A percentile compares a stretch with the other conserved stretches of the same genome.
Evolutionary conservation across 2,888 invertebrate species (phyloP).

Genomic region (Polyommatus icarus): DNA sequence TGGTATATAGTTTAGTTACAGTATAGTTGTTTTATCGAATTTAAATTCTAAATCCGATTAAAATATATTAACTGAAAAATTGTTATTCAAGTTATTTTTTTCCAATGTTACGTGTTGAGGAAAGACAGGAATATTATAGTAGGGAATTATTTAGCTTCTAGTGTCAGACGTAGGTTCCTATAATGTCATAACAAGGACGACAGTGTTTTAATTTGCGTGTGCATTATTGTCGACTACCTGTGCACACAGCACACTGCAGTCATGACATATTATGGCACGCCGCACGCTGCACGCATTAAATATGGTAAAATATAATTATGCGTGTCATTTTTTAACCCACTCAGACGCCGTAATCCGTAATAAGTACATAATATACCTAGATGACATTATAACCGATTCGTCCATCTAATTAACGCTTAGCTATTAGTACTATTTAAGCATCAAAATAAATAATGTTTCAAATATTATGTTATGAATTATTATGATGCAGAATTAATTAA

Average conservation of each 20-base stretch:
- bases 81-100: too few species aligned
- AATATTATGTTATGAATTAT: too few species aligned
- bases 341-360: neutral
- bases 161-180: neutral
- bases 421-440: neutral
- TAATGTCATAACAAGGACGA: constrained; percentile 8
- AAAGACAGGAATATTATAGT: neutral
- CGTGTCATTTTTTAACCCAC: neutral
- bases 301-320: neutral
- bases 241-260: neutral
- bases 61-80: too few species aligned
- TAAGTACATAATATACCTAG: neutral
- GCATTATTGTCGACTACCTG: neutral
- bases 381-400: neutral
- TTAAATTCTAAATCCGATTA: neutral
- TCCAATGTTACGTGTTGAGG: neutral
- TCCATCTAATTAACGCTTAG: neutral
- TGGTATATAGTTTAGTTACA: neutral
- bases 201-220: neutral
- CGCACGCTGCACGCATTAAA: neutral
- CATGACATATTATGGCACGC: neutral
- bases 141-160: neutral
- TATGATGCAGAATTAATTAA: too few species aligned
- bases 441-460: neutral
- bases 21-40: neutral